Evolutionary conservation across 2,888 invertebrate genomes (phyloP), one percentile per base, ranked within the genome.

Genomic region (Chrysomela aeneicollis): DNA sequence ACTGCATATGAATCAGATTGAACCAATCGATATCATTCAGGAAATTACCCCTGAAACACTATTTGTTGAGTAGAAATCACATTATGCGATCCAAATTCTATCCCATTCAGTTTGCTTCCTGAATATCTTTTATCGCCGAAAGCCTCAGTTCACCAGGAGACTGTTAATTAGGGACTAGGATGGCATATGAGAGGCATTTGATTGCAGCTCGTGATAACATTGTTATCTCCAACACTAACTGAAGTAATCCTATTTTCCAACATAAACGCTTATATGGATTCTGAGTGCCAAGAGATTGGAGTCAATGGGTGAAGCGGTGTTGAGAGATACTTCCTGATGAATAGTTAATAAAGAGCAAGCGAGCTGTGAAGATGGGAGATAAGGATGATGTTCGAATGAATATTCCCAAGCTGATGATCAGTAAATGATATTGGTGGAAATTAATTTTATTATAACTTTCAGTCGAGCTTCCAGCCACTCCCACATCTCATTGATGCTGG

Each of bases 191-290:
- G 52, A 55, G 62, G 55, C 54, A 54, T 62, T 54, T 62, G 66
- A 66, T 66, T 66, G 57, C 46, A 35, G 59, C 59, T 63, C 61
- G 53, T 42, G 63, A 61, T 67, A 69, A 69, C 61, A 59, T 61
- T 64, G 66, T 66, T 66, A 65, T 69, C 61, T 63, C 61, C 19
- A 65, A 63, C 69, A 66, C 53, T 65, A 63, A 67, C 69, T 69
- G 61, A 67, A 67, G 67, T 69, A 68, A 68, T 68, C 68, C 63
- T 61, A 63, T 68, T 68, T 66, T 62, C 62, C 47, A 61, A 66
- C 66, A 66, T 66, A 62, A 66, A 66, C 66, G 66, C 62, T 59
- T 66, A 15, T 42, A 42, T 42, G 61, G 62, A 66, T 66, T 55
- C 51, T 62, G 26, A 66, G 59, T 61, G 66, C 66, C 59, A 62